A percentile compares a stretch with the other conserved stretches of the same genome.
These are phyloP conservation scores for Euschistus heros DNA, from an alignment of 1,140 invertebrate species.

Conservation along the genomic window DNA sequence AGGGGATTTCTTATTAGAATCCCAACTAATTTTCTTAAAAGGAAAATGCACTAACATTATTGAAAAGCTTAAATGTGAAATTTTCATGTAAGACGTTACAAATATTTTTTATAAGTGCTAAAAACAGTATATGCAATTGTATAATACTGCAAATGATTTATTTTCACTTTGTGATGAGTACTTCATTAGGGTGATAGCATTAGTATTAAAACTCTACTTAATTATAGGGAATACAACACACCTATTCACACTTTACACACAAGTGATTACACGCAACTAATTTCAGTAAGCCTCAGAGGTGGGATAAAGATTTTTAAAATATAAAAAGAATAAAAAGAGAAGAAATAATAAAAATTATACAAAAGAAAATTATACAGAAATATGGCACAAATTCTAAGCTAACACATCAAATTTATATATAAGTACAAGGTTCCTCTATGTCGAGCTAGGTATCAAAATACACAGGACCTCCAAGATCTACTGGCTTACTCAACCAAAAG, in stretches of 20 bases:
- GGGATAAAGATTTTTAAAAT: not conserved
- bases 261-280: conserved; percentile 22
- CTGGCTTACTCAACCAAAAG: conserved; percentile 11
- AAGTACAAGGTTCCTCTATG: conserved; percentile 29
- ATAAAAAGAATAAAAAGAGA: not conserved
- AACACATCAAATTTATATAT: conserved; percentile 20
- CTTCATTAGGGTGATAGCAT: conserved; percentile 19
- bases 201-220: conserved; percentile 17
- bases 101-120: no score
- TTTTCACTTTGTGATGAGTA: conserved; percentile 20
- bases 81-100: not conserved
- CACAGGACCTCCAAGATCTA: conserved; percentile 21
- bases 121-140: no score
- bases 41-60: conserved; percentile 14
- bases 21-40: not conserved
- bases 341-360: conserved; percentile 3
- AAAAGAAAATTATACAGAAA: conserved; percentile 18
- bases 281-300: conserved; percentile 16
- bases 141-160: conserved; percentile 15
- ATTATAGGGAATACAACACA: conserved; percentile 19
- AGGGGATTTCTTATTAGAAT: not conserved
- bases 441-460: conserved; percentile 31
- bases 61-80: conserved; percentile 6
- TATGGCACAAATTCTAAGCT: conserved; percentile 24
- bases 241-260: conserved; percentile 22